phyloP scores from a whole-genome alignment of 2,888 invertebrate genomes.

The Phaedon cochleariae region DNA sequence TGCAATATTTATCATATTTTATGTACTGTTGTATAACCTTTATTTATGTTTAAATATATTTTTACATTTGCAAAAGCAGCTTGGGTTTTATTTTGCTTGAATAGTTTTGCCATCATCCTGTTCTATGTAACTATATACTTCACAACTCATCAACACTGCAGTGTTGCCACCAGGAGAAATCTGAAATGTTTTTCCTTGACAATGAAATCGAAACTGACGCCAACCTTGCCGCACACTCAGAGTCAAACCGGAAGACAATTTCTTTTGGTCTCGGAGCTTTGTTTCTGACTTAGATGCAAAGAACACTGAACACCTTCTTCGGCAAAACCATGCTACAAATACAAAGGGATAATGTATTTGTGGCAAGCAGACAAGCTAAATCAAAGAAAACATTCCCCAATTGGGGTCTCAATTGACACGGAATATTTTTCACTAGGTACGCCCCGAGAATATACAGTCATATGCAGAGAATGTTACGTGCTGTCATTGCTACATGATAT shows the following conservation, averaged over 20 bases:
- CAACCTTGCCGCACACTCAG: constrained; percentile 48
- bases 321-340: constrained; percentile 22
- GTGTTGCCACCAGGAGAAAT: constrained; percentile 59
- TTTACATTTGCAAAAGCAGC: constrained; percentile 63
- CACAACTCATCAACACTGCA: constrained; percentile 36
- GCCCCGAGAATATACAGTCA: no score
- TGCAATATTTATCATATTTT: constrained; percentile 64
- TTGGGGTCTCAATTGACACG: no score
- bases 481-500: no score
- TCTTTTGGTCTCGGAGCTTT: constrained; percentile 3
- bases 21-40: constrained; percentile 63
- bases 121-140: constrained; percentile 28
- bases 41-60: constrained; percentile 65
- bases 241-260: constrained; percentile 29
- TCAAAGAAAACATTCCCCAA: no score
- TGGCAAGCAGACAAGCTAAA: no score
- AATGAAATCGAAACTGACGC: constrained; percentile 33
- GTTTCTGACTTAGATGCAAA: constrained; percentile 25
- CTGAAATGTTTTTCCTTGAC: constrained; percentile 38
- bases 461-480: no score
- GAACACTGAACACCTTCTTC: constrained; percentile 42
- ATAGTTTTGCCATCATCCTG: constrained; percentile 42
- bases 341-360: no score
- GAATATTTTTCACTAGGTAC: no score
- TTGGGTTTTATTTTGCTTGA: constrained; percentile 62